Conservation (phyloP, 2,797 vertebrate species). For the Silurus lanzhouensis region DNA sequence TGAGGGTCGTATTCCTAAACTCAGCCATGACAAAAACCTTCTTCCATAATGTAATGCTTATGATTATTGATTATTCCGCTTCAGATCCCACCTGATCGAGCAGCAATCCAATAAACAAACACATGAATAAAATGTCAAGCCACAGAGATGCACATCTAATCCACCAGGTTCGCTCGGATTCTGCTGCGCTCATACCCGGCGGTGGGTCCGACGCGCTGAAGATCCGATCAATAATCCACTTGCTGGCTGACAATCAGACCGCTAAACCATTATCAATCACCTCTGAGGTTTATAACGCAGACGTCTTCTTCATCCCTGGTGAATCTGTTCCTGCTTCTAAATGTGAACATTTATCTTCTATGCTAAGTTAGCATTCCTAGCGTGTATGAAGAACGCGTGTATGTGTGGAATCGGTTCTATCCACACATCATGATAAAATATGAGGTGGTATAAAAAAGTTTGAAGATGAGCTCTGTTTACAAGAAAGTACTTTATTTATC, state of each 20-base stretch:
- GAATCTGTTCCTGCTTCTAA: background rate
- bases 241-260: background rate
- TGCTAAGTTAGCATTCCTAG: background rate
- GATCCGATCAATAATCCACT: slow-evolving; percentile 22
- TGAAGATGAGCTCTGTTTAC: too few relatives aligned
- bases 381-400: background rate
- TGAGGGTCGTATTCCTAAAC: too few relatives aligned
- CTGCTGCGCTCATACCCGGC: slow-evolving; percentile 60
- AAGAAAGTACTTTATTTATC: too few relatives aligned
- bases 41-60: slow-evolving; percentile 49
- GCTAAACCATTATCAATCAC: background rate
- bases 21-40: background rate
- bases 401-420: background rate
- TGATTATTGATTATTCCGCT: slow-evolving; percentile 49
- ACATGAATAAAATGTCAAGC: slow-evolving; percentile 49
- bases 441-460: too few relatives aligned
- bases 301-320: background rate
- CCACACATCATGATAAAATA: background rate
- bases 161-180: slow-evolving; percentile 50
- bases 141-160: slow-evolving; percentile 45
- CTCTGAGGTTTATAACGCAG: background rate
- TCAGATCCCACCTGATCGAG: slow-evolving; percentile 38
- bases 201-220: slow-evolving; percentile 27
- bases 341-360: background rate
- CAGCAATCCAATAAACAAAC: slow-evolving; percentile 50